These are phyloP conservation scores for Orchesellides sinensis DNA, from an alignment of 2,888 invertebrate genomes.

Conservation along the genomic window DNA sequence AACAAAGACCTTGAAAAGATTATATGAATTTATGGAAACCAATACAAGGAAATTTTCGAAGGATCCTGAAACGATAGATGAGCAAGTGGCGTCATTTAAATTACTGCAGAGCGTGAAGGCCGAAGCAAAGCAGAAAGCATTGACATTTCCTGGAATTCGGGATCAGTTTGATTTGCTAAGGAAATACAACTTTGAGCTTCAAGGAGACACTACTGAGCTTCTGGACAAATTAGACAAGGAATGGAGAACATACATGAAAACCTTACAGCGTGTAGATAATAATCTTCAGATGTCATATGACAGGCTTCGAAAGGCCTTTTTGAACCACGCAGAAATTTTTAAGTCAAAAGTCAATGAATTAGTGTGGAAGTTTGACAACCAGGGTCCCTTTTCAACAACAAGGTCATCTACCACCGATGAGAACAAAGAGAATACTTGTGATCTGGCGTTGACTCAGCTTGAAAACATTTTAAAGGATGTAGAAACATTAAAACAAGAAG, in stretches of 20 bases:
- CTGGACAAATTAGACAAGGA: slow-evolving; percentile 78
- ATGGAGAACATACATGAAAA: slow-evolving; percentile 85
- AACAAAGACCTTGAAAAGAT: slow-evolving; percentile 81
- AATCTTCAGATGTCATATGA: slow-evolving; percentile 85
- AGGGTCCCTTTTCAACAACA: slow-evolving; percentile 85
- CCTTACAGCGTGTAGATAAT: slow-evolving; percentile 85
- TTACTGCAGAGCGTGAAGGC: slow-evolving; percentile 83
- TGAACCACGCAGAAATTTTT: slow-evolving; percentile 41
- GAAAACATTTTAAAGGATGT: slow-evolving; percentile 75
- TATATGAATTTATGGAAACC: slow-evolving; percentile 82
- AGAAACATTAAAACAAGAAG: slow-evolving; percentile 81
- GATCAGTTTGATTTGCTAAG: slow-evolving; percentile 84
- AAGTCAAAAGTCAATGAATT: slow-evolving; percentile 76
- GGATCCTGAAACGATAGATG: slow-evolving; percentile 84
- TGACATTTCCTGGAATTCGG: slow-evolving; percentile 85
- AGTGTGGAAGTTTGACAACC: slow-evolving; percentile 84
- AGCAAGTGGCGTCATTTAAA: slow-evolving; percentile 83
- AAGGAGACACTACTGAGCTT: slow-evolving; percentile 52
- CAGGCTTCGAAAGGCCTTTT: slow-evolving; percentile 69
- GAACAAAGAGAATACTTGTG: not conserved
- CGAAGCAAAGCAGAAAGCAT: slow-evolving; percentile 81
- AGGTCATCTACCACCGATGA: not conserved
- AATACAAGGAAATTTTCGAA: slow-evolving; percentile 79
- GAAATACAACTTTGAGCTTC: slow-evolving; percentile 69
- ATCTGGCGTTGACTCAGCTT: slow-evolving; percentile 75